Percentiles rank a stretch among this genome's conserved stretches.
These are phyloP conservation scores for Eriosoma lanigerum DNA, from an alignment of 1,140 invertebrate genomes.

Conservation along the genomic window DNA sequence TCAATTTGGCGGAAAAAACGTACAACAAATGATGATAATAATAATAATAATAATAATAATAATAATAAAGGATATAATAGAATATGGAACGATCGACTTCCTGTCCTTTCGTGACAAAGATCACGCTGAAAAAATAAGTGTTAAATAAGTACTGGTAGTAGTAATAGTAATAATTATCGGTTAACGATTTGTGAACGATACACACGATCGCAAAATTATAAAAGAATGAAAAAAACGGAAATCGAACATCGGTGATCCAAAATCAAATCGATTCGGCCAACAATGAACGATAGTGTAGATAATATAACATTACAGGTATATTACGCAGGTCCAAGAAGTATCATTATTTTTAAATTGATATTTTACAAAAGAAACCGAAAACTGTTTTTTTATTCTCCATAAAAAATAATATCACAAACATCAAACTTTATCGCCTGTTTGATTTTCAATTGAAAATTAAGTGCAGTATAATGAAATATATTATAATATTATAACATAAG, in stretches of 20 bases:
- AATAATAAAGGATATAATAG: not conserved
- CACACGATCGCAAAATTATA: not conserved
- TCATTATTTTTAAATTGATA: slow-evolving; percentile 39
- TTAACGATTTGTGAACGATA: not conserved
- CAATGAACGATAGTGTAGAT: not conserved
- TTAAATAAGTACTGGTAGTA: not conserved
- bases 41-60: not conserved
- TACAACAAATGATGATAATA: not conserved
- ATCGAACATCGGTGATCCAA: not conserved
- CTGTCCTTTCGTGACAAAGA: slow-evolving; percentile 29
- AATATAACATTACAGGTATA: not conserved
- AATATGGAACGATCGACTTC: not conserved
- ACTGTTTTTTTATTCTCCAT: not conserved
- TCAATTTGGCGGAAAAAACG: slow-evolving; percentile 4
- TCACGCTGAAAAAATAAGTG: not conserved
- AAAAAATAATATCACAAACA: not conserved
- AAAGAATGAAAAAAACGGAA: not conserved
- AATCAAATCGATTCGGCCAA: slow-evolving; percentile 22
- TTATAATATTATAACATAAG: too few relatives aligned
- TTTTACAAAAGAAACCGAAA: slow-evolving; percentile 28
- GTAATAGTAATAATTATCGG: slow-evolving; percentile 11
- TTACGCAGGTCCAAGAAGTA: not conserved
- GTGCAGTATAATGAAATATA: too few relatives aligned
- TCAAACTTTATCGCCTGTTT: not conserved
- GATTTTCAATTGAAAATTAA: not conserved